Evolutionary conservation across 35 echinoderm and acorn worm species (phyloP).

Genomic region (Heliocidaris tuberculata): DNA sequence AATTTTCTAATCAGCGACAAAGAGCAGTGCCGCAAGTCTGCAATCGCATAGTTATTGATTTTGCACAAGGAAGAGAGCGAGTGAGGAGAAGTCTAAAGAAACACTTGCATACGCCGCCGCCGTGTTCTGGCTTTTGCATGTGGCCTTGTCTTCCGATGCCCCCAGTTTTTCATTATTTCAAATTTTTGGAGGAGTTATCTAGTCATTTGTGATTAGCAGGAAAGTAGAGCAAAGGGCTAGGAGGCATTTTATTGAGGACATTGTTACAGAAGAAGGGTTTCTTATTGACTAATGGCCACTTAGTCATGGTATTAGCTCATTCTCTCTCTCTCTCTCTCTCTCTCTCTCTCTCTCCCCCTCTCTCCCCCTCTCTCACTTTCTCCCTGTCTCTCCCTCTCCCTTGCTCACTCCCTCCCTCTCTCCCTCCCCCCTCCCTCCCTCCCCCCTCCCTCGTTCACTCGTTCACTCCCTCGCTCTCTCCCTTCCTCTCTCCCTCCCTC

Average conservation of each 20-base stretch:
- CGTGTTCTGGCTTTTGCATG: neutral
- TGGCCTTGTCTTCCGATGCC: neutral
- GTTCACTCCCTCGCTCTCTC: no score
- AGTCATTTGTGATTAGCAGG: neutral
- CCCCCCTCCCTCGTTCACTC: no score
- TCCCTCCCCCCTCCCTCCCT: neutral
- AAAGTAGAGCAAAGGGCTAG: neutral
- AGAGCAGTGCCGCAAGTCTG: neutral
- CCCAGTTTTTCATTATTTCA: neutral
- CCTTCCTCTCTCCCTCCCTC: no score
- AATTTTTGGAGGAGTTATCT: neutral
- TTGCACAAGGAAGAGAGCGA: neutral
- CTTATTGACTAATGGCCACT: neutral
- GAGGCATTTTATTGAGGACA: neutral
- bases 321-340: neutral
- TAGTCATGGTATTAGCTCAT: neutral
- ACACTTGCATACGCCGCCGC: neutral
- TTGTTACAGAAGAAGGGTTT: neutral
- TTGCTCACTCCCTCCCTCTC: neutral
- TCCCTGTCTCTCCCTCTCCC: neutral
- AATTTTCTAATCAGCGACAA: slow-evolving; percentile 12
- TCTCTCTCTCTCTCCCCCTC: neutral
- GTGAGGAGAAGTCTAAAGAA: neutral
- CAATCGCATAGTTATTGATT: slow-evolving; percentile 3
- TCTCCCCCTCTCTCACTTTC: neutral